Evolutionary conservation across 2,888 invertebrate species (phyloP), one percentile per base, ranked within the genome.

Genomic region (Macaria notata): DNA sequence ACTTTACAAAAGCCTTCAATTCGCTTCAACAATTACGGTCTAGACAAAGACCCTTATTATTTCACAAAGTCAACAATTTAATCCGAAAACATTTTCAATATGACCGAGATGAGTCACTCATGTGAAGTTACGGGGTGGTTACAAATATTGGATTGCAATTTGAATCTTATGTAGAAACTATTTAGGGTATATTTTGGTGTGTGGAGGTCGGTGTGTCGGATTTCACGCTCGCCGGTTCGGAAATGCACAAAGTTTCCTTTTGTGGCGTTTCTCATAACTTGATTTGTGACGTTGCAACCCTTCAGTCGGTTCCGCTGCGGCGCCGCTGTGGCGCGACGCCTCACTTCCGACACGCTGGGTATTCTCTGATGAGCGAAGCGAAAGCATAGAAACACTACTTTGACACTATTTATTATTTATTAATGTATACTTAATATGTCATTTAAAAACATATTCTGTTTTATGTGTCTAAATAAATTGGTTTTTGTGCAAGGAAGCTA

Each of bases 241-340:
- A 91, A 89, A 89, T 89, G 88, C 89, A 86, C 86, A 84, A 89
- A 91, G 89, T 90, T 90, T 91, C 90, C 90, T 90, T 87, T 89
- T 90, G 90, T 90, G 89, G 89, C 84, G 81, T 83, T 84, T 85
- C 84, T 88, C 88, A 88, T 90, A 91, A 91, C 83, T 91, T 90
- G 90, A 91, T 91, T 91, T 91, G 91, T 89, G 88, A 88, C 86
- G 79, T 82, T 80, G 79, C 88, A 90, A 90, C 91, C 91, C 90
- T 91, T 90, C 88, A 85, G 82, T 70, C 68, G 69, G 78, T 83
- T 86, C 88, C 89, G 88, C 85, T 67, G 74, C 75, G 90, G 90
- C 89, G 90, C 90, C 90, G 88, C 82, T 66, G 70, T 76, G 90
- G 81, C 90, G 87, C 83, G 88, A 84, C 88, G 81, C 85, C 83